Base-by-base conservation (phyloP, 2,113 vertebrate genomes). In the Lates calcarifer region DNA sequence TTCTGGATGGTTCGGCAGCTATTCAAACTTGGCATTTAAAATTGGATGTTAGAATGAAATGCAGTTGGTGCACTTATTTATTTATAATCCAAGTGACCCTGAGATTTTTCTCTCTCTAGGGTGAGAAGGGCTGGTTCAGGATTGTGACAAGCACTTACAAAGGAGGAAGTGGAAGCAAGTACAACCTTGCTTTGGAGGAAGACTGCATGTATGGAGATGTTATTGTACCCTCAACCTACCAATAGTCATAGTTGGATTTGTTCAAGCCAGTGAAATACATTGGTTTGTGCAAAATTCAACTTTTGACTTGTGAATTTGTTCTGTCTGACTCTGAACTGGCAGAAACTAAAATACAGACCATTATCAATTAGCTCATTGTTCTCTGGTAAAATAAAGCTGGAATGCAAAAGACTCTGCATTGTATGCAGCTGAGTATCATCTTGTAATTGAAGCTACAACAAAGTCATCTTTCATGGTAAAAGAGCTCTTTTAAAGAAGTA, bases 61-160 rank as follows among this genome's bases (percentile, higher is more conserved):
- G 15, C 18, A 28, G 24, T 58, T 15, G 1, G 13, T 24, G 49
- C 20, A 18, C 10, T 68, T 31, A 9, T n/a, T n/a, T n/a, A 15
- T 71, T 51, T 69, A 22, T 77, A 13, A 56, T 65, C 24, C 2
- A 9, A 35, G n/a, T 77, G 62, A 80, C 56, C 45, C 33, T 61
- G 45, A n/a, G 3, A 24, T 39, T 47, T 61, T 26, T 43, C 4
- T 47, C 37, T 18, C 24, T 90, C 3, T 15, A 98, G 97, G 97
- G 97, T 1, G 97, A 98, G 85, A 94, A 63, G 20, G 97, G 97
- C 58, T 98, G 97, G 96, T 94, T 97, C 72, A 90, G 93, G 81
- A 96, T 98, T 0, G 96, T 95, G 81, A 97, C 97, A 13, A 98
- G 97, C 0, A 88, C 94, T 39, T 98, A 96, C 39, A 97, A 97